These are phyloP conservation scores for Drosophila littoralis DNA, from an alignment of 1,140 invertebrate species.

Conservation along the genomic window DNA sequence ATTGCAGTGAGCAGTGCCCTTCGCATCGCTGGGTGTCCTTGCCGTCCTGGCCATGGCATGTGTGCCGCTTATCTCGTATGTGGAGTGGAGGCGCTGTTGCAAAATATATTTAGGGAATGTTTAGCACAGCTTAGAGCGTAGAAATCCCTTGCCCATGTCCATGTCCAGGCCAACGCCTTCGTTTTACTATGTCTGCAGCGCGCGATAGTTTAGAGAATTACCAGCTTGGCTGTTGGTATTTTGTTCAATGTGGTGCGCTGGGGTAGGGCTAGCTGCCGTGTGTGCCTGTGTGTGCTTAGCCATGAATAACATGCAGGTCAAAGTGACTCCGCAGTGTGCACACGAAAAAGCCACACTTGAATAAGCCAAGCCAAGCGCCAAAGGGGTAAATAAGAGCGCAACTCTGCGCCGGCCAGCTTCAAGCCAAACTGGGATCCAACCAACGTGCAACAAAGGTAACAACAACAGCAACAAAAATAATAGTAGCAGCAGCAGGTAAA, in stretches of 20 bases:
- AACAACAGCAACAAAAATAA: slow-evolving; percentile 3
- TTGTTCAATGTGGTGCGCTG: slow-evolving; percentile 42
- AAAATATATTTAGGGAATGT: slow-evolving; percentile 82
- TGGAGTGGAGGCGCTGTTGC: slow-evolving; percentile 68
- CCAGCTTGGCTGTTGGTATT: slow-evolving; percentile 65
- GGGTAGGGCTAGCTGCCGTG: neutral
- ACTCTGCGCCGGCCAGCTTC: slow-evolving; percentile 54
- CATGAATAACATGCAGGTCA: slow-evolving; percentile 81
- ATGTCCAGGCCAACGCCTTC: slow-evolving; percentile 37
- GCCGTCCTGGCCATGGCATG: slow-evolving; percentile 51
- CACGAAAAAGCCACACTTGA: slow-evolving; percentile 68
- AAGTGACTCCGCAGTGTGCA: slow-evolving; percentile 59
- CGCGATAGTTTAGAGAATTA: slow-evolving; percentile 76
- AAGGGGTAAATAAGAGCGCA: slow-evolving; percentile 78
- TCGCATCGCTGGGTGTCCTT: slow-evolving; percentile 34
- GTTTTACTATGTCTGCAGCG: slow-evolving; percentile 56
- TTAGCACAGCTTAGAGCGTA: slow-evolving; percentile 77
- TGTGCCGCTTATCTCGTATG: slow-evolving; percentile 66
- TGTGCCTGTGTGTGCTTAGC: slow-evolving; percentile 52
- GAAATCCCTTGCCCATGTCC: slow-evolving; percentile 25
- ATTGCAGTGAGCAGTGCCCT: slow-evolving; percentile 56
- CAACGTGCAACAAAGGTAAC: slow-evolving; percentile 20
- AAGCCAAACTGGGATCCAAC: slow-evolving; percentile 35
- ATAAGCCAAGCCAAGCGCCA: slow-evolving; percentile 74
- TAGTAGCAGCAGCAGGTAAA: slow-evolving; percentile 41